Conservation (phyloP, 2,113 vertebrate genomes). For the Bubalus kerabau region DNA sequence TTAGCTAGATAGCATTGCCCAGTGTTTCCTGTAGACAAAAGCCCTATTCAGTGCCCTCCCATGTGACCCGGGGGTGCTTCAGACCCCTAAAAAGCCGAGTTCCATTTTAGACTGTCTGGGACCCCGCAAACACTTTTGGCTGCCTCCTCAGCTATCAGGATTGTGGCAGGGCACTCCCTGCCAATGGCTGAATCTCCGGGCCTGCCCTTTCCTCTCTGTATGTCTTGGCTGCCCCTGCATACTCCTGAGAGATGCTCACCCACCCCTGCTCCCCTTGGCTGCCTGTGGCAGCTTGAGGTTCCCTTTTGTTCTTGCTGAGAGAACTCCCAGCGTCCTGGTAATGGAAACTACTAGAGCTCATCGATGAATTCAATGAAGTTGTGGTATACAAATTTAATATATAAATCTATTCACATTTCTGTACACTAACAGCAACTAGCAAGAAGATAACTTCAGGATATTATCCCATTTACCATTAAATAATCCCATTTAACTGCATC, state of each 20-base stretch:
- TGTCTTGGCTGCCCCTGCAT: not conserved
- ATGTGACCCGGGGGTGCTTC: not conserved
- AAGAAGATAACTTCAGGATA: not conserved
- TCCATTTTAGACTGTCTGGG: not conserved
- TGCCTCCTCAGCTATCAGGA: not conserved
- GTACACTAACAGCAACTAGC: not conserved
- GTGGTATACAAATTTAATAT: not conserved
- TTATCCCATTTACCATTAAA: not conserved
- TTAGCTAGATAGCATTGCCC: not conserved
- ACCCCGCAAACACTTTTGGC: not conserved
- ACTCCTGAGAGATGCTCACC: not conserved
- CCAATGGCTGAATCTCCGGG: rapidly evolving
- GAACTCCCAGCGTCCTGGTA: not conserved
- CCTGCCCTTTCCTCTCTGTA: not conserved
- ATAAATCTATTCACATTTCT: not conserved
- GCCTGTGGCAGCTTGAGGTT: not conserved
- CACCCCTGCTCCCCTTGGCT: rapidly evolving
- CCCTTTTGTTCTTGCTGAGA: not conserved
- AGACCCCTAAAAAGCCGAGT: not conserved
- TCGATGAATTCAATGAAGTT: not conserved
- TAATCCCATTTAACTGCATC: not conserved
- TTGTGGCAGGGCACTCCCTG: not conserved
- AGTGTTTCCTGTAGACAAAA: not conserved
- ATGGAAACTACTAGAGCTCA: not conserved
- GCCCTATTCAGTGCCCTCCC: not conserved